Evolutionary conservation across 2,797 vertebrate species (phyloP).

Genomic region (Lacerta agilis): DNA sequence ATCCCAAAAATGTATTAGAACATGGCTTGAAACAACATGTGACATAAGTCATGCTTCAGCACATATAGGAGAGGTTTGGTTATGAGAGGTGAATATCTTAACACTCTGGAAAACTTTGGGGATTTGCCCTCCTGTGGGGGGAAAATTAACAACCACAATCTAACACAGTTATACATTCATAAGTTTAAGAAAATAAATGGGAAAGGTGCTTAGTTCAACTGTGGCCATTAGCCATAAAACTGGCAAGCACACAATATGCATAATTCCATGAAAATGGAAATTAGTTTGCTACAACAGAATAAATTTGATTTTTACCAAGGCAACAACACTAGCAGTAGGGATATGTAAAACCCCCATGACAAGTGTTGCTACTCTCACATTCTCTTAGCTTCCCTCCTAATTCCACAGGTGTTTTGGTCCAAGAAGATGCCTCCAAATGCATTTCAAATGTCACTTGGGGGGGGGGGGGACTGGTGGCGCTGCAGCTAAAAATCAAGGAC

Average conservation of each 20-base stretch:
- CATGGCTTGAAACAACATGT: background rate
- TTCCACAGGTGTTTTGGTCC: background rate
- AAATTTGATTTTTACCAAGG: background rate
- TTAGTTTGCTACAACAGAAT: background rate
- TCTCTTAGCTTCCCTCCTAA: background rate
- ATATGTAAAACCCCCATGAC: background rate
- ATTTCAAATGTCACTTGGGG: background rate
- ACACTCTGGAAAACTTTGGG: background rate
- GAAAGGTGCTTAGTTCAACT: background rate
- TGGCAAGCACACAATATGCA: background rate
- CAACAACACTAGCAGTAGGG: background rate
- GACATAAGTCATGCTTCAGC: background rate
- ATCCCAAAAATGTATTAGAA: background rate
- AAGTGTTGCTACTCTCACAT: background rate
- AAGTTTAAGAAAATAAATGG: background rate
- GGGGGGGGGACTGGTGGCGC: background rate
- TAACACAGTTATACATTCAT: background rate
- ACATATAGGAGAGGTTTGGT: background rate
- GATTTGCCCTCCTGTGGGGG: background rate
- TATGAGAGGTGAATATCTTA: background rate
- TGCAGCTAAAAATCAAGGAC: background rate
- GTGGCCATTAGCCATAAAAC: background rate
- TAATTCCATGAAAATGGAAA: background rate
- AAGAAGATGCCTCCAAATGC: background rate
- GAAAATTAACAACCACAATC: background rate